Evolutionary conservation across 53 echinoderm and acorn worm species (phyloP), one percentile per base, ranked within the genome.

Genomic region (Holothuria scabra): DNA sequence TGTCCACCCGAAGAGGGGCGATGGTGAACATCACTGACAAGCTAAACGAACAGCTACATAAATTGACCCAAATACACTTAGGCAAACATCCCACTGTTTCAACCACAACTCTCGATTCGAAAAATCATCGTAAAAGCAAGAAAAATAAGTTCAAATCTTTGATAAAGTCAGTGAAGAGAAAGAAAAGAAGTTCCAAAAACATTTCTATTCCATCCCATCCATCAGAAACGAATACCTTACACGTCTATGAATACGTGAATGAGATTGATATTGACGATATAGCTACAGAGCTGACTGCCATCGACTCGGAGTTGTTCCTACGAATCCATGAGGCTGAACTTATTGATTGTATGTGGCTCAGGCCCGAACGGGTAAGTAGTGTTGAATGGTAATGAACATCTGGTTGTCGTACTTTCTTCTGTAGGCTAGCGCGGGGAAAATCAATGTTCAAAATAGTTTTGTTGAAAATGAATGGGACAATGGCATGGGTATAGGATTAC

Each of bases 321-420:
- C 71, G 90, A 25, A 86, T 95, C 19, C 88, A 90, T 67, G 93
- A 93, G 63, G 88, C 93, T 4, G 95, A 95, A 86, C 60, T 95
- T 46, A 88, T 95, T 24, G 88, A 83, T 60, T 95, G 95, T 60
- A 88, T 81, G 67, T 95, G 95, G 95, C 88, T 90, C 25, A 92
- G 86, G 74, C 80, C 65, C 44, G 92, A 92, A 61, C 82, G 68
- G 61, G 81, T 80, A 80, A 24, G 60, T 60, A 35, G 21, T 12
- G 25, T 1, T 0, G 33, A 28, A 8, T 2, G 2, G 2, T 11
- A 61, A 61, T 0, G 23, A 61, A 8, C 28, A 1, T 61, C 41
- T 10, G 41, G 41, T 41, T 10, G 41, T 41, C 41, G n/a, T n/a
- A n/a, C n/a, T n/a, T n/a, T n/a, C n/a, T n/a, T n/a, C n/a, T n/a